phyloP scores from a whole-genome alignment of 2,797 vertebrate species.

The Rhinichthys osculus region DNA sequence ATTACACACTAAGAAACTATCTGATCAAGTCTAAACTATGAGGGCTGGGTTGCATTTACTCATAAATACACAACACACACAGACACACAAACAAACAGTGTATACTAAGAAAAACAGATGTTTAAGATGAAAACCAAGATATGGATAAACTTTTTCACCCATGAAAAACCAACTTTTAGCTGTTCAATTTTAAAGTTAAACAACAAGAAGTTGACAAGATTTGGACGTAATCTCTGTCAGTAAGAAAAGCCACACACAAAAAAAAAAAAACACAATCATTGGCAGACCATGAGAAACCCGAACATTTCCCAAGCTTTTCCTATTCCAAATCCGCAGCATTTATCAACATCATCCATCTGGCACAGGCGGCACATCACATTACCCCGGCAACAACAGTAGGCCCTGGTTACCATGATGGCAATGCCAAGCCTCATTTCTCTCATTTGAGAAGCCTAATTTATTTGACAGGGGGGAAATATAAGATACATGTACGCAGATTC shows the following conservation, averaged over 20 bases:
- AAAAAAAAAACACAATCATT: neutral
- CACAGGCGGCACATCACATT: constrained; percentile 25
- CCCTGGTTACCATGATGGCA: constrained; percentile 29
- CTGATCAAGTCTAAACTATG: constrained; percentile 37
- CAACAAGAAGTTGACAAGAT: neutral
- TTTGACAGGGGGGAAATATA: constrained; percentile 34
- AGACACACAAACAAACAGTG: neutral
- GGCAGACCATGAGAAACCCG: constrained; percentile 12
- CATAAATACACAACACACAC: constrained; percentile 16
- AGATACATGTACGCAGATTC: constrained; percentile 8
- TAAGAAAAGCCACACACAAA: neutral
- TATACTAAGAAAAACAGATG: constrained; percentile 23
- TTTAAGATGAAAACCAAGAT: constrained; percentile 30
- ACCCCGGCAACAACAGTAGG: constrained; percentile 39
- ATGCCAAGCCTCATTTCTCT: constrained; percentile 46
- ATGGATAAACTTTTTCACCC: constrained; percentile 2
- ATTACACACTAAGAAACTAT: constrained; percentile 29
- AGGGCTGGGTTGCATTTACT: constrained; percentile 33
- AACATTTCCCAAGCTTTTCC: constrained; percentile 35
- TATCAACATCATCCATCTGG: constrained; percentile 54
- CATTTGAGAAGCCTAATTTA: constrained; percentile 38
- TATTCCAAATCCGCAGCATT: constrained; percentile 31
- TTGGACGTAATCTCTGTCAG: constrained; percentile 17
- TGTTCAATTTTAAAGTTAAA: neutral
- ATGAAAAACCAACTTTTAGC: neutral